Base-by-base conservation (phyloP, 2,797 vertebrate genomes). In the Tinamus major region DNA sequence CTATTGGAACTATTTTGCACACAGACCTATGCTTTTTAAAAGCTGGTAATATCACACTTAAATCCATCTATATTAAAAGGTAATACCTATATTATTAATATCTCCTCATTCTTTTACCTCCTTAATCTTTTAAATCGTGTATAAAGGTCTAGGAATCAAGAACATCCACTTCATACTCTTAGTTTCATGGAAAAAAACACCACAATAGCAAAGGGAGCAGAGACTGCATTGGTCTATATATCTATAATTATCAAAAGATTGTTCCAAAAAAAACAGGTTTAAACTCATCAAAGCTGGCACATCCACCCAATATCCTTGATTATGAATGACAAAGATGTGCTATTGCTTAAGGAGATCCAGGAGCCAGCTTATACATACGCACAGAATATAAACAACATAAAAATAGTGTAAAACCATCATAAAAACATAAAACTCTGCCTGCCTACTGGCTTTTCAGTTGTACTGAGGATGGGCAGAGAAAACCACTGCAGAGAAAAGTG, bases 61-160 rank as follows among this genome's bases (percentile, higher is more conserved):
- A 74, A 71, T 77, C 61, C 90, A 70, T 24, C 23, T 58, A 41
- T 64, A 10, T 10, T 35, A 48, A 7, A 7, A 14, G 61, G 3
- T 18, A 69, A 89, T 56, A 63, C 1, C 71, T 0, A 0, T 41
- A 49, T 33, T 80, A 85, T 55, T 72, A 85, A 77, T 75, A 89
- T 63, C 13, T 59, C 31, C 27, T 81, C 12, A 39, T 39, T 49
- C 33, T 63, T 90, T 92, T 71, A 77, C 8, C 3, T 59, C 35
- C 48, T 58, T 41, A 37, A 42, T 80, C 49, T 94, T 39, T 8
- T 20, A 92, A 90, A 29, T 44, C 64, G 75, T 48, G 16, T 35
- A 84, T 89, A 95, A 94, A 87, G 64, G 27, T 29, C 46, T 81
- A 68, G 46, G 89, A 92, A 90, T 89, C 59, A 75, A 78, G 87